Evolutionary conservation across 2,888 invertebrate species (phyloP).

Genomic region (Villa cingulata): DNA sequence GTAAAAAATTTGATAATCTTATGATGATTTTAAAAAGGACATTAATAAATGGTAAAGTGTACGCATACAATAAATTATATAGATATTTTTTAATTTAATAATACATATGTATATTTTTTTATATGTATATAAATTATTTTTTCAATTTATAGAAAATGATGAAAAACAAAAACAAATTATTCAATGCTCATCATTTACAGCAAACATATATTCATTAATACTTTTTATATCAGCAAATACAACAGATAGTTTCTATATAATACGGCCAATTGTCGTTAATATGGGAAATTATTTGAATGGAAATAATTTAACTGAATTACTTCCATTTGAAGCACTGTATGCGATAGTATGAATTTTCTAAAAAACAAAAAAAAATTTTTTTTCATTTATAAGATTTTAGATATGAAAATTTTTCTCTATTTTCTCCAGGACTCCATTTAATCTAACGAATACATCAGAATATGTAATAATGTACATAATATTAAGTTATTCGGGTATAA

Average conservation of each 20-base stretch:
- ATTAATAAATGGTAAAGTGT: constrained; percentile 4
- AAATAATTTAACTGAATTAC: background rate
- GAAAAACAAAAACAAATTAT: no score
- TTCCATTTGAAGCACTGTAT: constrained; percentile 10
- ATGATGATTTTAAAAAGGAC: background rate
- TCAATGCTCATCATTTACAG: background rate
- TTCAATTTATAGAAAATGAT: no score
- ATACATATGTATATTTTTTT: no score
- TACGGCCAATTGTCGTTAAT: constrained; percentile 5
- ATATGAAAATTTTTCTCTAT: background rate
- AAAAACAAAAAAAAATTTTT: no score
- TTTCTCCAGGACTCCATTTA: constrained; percentile 3
- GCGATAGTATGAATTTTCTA: no score
- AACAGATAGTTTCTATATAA: constrained; percentile 6
- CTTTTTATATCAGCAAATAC: constrained; percentile 3
- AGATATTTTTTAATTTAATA: no score
- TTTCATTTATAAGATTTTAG: no score
- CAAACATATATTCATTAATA: background rate
- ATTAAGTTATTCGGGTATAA: constrained; percentile 6
- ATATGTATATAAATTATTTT: background rate
- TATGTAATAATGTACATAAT: constrained; percentile 5
- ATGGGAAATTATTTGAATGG: background rate
- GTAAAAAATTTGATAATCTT: constrained; percentile 2
- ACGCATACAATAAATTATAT: no score
- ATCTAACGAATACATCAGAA: background rate